Evolutionary conservation across 2,888 invertebrate species (phyloP).

Genomic region (Dynastes grantii): DNA sequence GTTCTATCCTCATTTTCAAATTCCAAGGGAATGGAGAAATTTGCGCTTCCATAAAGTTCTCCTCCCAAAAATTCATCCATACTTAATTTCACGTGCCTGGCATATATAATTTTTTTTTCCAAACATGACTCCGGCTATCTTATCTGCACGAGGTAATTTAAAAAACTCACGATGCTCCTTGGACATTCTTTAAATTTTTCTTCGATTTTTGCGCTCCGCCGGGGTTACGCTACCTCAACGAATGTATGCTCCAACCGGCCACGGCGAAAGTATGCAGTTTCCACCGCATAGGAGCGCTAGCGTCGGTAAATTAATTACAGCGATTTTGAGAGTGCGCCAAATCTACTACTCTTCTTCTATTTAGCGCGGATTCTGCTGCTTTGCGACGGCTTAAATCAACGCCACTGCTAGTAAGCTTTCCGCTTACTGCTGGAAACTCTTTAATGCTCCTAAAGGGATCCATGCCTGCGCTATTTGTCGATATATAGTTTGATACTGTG

Average conservation of each 20-base stretch:
- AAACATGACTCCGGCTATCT: not conserved
- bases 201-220: not conserved
- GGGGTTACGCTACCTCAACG: not conserved
- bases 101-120: not conserved
- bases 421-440: no score
- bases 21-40: no score
- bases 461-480: no score
- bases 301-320: conserved; percentile 18
- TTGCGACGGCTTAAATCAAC: conserved; percentile 14
- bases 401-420: no score
- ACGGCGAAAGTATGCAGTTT: not conserved
- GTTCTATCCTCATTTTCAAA: no score
- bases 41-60: no score
- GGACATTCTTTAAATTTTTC: conserved; percentile 16
- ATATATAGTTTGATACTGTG: no score
- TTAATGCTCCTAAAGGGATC: no score
- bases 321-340: conserved; percentile 20
- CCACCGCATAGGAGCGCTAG: not conserved
- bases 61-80: no score
- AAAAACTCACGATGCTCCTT: not conserved
- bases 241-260: not conserved
- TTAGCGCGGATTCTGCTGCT: not conserved
- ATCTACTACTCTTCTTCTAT: not conserved
- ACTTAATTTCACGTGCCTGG: no score
- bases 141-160: not conserved